phyloP scores from a whole-genome alignment of 2,797 vertebrate species.

The Arremon brunneinucha region DNA sequence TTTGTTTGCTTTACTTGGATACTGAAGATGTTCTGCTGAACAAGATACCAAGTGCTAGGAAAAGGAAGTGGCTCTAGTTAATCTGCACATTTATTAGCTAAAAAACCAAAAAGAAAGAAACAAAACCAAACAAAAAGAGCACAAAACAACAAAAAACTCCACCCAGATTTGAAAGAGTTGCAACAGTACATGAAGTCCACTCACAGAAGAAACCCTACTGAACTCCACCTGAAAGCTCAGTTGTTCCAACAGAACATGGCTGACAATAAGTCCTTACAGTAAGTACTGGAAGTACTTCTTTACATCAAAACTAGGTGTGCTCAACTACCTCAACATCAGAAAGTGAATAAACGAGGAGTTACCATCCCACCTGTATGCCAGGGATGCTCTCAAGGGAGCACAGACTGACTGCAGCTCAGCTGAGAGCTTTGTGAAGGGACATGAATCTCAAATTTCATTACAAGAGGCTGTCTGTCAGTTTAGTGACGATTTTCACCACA shows the following conservation, averaged over 20 bases:
- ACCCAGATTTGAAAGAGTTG: neutral
- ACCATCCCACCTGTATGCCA: neutral
- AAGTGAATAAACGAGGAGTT: neutral
- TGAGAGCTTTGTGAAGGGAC: neutral
- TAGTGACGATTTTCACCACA: neutral
- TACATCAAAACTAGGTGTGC: neutral
- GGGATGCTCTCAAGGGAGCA: neutral
- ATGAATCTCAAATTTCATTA: neutral
- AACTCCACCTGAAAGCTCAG: neutral
- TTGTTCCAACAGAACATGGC: neutral
- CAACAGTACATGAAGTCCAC: neutral
- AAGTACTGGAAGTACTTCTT: neutral
- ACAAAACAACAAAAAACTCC: neutral
- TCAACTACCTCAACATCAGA: neutral
- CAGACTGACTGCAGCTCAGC: neutral
- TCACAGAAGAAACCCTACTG: neutral
- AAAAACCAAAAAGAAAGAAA: neutral
- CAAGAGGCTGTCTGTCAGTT: neutral
- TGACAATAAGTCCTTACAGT: neutral
- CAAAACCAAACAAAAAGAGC: neutral
- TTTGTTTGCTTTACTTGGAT: conserved; percentile 11
- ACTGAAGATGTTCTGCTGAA: neutral
- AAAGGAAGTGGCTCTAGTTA: neutral
- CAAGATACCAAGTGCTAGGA: neutral
- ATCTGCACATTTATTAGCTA: neutral